Conservation (phyloP, 2,797 vertebrate genomes). For the Gallinago solitaria region DNA sequence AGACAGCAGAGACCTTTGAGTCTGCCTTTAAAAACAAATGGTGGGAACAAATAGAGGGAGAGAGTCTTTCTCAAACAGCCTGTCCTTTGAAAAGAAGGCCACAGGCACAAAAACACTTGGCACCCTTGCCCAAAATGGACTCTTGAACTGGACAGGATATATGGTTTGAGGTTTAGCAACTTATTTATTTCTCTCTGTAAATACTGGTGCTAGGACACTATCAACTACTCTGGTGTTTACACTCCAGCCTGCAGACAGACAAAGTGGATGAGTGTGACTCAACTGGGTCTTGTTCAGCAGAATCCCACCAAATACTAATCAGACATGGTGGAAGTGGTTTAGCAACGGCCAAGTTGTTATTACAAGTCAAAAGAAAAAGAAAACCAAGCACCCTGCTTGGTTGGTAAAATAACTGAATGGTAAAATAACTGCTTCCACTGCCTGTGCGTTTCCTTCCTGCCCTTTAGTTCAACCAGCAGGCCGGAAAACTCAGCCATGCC, state of each 20-base stretch:
- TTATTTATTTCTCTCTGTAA: slow-evolving; percentile 57
- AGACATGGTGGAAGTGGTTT: background rate
- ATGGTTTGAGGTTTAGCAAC: slow-evolving; percentile 25
- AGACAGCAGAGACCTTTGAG: background rate
- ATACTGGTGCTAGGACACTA: slow-evolving; percentile 42
- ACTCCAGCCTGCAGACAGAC: slow-evolving; percentile 2
- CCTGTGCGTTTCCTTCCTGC: background rate
- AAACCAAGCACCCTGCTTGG: background rate
- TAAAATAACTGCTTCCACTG: background rate
- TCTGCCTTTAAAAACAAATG: slow-evolving; percentile 6
- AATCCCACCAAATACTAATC: background rate
- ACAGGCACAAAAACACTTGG: background rate
- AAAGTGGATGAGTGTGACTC: background rate
- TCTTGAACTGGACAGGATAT: slow-evolving; percentile 36
- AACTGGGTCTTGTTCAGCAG: background rate
- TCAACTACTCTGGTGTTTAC: slow-evolving; percentile 15
- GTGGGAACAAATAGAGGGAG: background rate
- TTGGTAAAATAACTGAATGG: background rate
- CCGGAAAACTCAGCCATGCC: background rate
- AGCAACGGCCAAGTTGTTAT: background rate
- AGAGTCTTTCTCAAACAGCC: slow-evolving; percentile 3
- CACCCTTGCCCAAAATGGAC: slow-evolving; percentile 30
- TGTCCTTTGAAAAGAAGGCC: background rate
- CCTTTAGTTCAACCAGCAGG: background rate
- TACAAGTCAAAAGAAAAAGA: background rate